These are phyloP conservation scores for Thecophora atra DNA, from an alignment of 2,888 invertebrate species.

Conservation along the genomic window DNA sequence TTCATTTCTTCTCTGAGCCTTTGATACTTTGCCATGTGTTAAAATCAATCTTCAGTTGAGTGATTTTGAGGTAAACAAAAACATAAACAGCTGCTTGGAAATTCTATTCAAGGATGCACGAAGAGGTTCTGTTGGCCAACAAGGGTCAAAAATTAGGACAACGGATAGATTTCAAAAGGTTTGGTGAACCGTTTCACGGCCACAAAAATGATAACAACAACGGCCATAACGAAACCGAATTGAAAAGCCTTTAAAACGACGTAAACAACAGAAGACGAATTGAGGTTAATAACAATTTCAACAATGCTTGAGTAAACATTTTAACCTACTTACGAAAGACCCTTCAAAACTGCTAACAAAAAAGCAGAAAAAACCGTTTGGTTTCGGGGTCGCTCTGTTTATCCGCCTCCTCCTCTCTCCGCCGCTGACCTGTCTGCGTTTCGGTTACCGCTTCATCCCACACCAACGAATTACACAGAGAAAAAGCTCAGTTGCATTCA, in stretches of 20 bases:
- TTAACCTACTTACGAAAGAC: conserved; percentile 47
- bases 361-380: too few species aligned
- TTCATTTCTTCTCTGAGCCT: not conserved
- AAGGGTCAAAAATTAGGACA: conserved; percentile 16
- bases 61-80: conserved; percentile 9
- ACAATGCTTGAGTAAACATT: conserved; percentile 49
- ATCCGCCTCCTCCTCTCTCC: too few species aligned
- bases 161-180: not conserved
- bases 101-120: not conserved
- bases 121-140: not conserved
- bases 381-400: too few species aligned
- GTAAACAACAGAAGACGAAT: conserved; percentile 25
- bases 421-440: too few species aligned
- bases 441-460: too few species aligned
- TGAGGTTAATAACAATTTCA: conserved; percentile 49
- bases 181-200: not conserved
- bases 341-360: not conserved
- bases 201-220: conserved; percentile 3
- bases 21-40: too few species aligned
- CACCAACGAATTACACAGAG: too few species aligned
- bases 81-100: conserved; percentile 7
- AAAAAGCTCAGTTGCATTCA: too few species aligned
- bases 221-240: not conserved
- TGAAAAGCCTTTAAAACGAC: not conserved
- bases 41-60: too few species aligned